These are phyloP conservation scores for Rana temporaria DNA, from an alignment of 2,113 vertebrate species.

Conservation along the genomic window DNA sequence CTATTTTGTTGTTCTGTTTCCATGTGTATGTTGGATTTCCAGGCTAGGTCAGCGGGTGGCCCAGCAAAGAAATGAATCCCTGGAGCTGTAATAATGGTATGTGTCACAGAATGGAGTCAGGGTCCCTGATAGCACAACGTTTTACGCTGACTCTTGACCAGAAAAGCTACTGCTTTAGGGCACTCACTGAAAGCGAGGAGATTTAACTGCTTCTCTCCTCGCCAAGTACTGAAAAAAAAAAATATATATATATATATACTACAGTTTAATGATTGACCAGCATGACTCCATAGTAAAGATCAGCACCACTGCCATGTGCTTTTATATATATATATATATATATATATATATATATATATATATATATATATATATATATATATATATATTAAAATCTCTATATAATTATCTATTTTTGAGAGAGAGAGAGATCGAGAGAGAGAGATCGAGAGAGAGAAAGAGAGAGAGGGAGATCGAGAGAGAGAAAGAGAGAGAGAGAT, in stretches of 20 bases:
- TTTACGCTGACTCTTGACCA: slow-evolving; percentile 70
- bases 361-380: neutral
- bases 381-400: too few relatives aligned
- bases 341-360: neutral
- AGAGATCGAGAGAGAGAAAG: too few relatives aligned
- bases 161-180: slow-evolving; percentile 59
- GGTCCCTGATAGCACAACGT: slow-evolving; percentile 70
- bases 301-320: too few relatives aligned
- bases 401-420: too few relatives aligned
- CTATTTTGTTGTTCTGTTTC: slow-evolving; percentile 51
- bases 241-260: neutral
- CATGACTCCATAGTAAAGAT: too few relatives aligned
- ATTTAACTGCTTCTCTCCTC: slow-evolving; percentile 59
- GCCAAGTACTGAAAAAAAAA: neutral
- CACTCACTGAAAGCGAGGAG: slow-evolving; percentile 49
- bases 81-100: slow-evolving; percentile 72
- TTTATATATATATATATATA: neutral
- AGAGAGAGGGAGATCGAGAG: too few relatives aligned
- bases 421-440: too few relatives aligned
- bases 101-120: slow-evolving; percentile 74
- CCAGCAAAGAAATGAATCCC: slow-evolving; percentile 73
- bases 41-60: slow-evolving; percentile 72
- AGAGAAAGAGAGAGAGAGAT: too few relatives aligned
- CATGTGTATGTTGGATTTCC: slow-evolving; percentile 68
- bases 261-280: too few relatives aligned